These are phyloP conservation scores for Drosophila buzzatii DNA, from an alignment of 2,888 invertebrate species.

Conservation along the genomic window DNA sequence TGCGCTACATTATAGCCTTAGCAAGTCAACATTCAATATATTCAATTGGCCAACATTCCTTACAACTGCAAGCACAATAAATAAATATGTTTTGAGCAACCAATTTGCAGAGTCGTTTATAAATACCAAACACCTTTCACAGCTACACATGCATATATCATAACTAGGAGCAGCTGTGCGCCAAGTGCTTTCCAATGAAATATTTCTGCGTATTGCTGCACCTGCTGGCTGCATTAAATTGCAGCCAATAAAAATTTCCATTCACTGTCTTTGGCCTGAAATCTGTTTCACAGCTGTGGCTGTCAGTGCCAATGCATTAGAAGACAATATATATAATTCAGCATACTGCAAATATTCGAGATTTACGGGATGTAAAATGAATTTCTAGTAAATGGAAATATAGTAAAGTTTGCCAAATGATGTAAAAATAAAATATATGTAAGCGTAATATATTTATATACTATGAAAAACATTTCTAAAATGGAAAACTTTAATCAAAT, in stretches of 20 bases:
- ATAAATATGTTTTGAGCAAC: not conserved
- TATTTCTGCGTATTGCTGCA: slow-evolving; percentile 12
- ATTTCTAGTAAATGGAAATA: no score
- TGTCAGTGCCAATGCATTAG: slow-evolving; percentile 1
- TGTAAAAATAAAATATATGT: not conserved
- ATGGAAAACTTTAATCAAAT: not conserved
- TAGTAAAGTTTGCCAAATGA: no score
- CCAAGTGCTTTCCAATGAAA: slow-evolving; percentile 18
- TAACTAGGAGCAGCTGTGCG: slow-evolving; percentile 25
- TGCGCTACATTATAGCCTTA: not conserved
- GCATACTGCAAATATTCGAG: not conserved
- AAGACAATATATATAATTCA: slow-evolving; percentile 14
- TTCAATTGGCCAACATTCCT: not conserved
- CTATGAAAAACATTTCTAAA: not conserved
- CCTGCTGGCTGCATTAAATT: slow-evolving; percentile 32
- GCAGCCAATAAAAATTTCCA: slow-evolving; percentile 25
- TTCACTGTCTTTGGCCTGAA: slow-evolving; percentile 16
- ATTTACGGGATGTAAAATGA: not conserved
- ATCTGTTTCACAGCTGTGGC: slow-evolving; percentile 21
- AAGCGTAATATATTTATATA: not conserved
- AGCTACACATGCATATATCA: slow-evolving; percentile 11
- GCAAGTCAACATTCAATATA: not conserved
- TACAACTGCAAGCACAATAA: not conserved
- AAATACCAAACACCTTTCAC: slow-evolving; percentile 3
- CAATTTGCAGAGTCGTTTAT: not conserved